Evolutionary conservation across 2,888 invertebrate species (phyloP).

Genomic region (Mycalesis mineus): DNA sequence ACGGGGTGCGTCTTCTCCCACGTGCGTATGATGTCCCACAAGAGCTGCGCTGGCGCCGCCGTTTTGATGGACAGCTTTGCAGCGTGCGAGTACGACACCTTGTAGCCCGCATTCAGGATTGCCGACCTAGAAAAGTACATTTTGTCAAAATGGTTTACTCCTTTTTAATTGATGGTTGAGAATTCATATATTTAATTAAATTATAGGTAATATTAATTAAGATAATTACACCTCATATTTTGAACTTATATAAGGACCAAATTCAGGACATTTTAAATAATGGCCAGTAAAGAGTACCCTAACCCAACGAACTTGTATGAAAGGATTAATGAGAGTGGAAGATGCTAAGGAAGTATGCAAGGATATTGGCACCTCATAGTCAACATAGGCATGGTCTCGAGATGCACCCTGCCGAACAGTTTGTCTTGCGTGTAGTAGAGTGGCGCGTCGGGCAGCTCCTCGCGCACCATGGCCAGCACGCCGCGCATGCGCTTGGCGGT

Average conservation of each 20-base stretch:
- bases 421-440: constrained; percentile 92
- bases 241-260: too few species aligned
- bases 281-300: too few species aligned
- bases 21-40: constrained; percentile 95
- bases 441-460: constrained; percentile 90
- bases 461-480: constrained; percentile 86
- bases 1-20: constrained; percentile 86
- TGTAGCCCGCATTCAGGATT: constrained; percentile 91
- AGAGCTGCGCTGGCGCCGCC: constrained; percentile 87
- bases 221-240: too few species aligned
- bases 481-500: constrained; percentile 89
- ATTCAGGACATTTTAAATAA: too few species aligned
- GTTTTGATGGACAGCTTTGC: constrained; percentile 94
- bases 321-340: too few species aligned
- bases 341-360: too few species aligned
- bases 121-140: constrained; percentile 86
- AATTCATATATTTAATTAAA: too few species aligned
- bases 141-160: too few species aligned
- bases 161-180: too few species aligned
- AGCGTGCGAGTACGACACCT: constrained; percentile 95
- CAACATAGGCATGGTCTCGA: constrained; percentile 83
- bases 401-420: constrained; percentile 84
- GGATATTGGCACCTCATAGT: constrained; percentile 81
- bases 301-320: too few species aligned
- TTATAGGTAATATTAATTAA: too few species aligned